Evolutionary conservation across 30 jellyfish, hydroid and myxozoan genomes (phyloP), one percentile per base, ranked within the genome.

Genomic region (Aurelia coerulea): DNA sequence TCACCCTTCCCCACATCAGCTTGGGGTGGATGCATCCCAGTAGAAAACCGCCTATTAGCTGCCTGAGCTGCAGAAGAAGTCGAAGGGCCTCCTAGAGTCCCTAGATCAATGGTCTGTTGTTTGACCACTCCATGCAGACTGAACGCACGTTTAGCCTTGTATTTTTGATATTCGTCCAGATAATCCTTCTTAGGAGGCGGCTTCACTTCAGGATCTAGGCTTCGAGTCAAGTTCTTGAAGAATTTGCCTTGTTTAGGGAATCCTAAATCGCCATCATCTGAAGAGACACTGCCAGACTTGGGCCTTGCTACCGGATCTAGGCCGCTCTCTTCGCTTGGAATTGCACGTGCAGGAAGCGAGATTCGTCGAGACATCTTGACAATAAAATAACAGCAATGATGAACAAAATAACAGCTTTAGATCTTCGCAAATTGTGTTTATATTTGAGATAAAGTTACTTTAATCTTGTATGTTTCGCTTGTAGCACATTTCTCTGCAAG

Each of bases 261-360:
- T 7, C 11, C 32, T 12, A 73, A 39, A 15, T 84, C 93, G 68
- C 93, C 93, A 54, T 84, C 93, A 16, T 84, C 93, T 9, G 93
- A 84, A 18, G 93, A 84, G 37, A 84, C 71, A 51, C 93, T 84
- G 65, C 93, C 88, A 11, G 93, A 84, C 81, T 84, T 84, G 33
- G 82, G 31, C 50, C 93, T 39, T 14, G 78, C 75, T 60, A 60
- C 70, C 13, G 70, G 70, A 60, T n/a, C 35, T 79, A 79, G 80
- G 80, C 89, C 89, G 41, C 80, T 62, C 10, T 79, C 89, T 46
- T 79, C 89, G 73, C 80, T 50, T 14, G 80, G 14, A 6, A 79
- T 11, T 11, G 80, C 81, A 49, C 89, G 89, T 18, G 66, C 89
- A 15, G 89, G 89, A 0, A 79, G 54, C 62, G 89, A 79, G 42